A percentile compares a stretch with the other conserved stretches of the same genome.
phyloP scores from a whole-genome alignment of 1,140 invertebrate species.

The Ceratina japonica region DNA sequence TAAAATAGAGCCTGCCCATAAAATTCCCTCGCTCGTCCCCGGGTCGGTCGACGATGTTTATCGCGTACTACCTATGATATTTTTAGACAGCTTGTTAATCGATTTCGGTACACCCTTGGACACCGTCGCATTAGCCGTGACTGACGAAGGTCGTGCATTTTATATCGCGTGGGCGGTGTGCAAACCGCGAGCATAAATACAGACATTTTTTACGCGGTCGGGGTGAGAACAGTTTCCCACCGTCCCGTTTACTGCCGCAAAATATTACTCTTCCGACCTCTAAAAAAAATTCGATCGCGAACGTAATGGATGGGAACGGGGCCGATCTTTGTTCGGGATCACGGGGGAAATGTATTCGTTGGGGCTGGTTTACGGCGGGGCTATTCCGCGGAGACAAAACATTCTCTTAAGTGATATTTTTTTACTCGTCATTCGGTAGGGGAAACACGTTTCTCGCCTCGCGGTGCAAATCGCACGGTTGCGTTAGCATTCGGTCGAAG shows the following conservation, averaged over 20 bases:
- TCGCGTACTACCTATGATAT: neutral
- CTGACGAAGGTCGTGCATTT: neutral
- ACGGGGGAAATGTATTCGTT: too few relatives aligned
- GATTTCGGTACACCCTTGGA: constrained; percentile 2
- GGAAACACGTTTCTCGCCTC: neutral
- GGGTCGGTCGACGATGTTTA: constrained; percentile 5
- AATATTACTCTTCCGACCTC: neutral
- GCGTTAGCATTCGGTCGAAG: too few relatives aligned
- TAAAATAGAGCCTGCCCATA: constrained; percentile 24
- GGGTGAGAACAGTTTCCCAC: neutral
- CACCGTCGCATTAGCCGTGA: neutral
- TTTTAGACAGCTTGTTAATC: constrained; percentile 27
- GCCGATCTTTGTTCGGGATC: neutral
- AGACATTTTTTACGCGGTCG: neutral
- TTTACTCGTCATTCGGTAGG: too few relatives aligned
- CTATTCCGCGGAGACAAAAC: too few relatives aligned
- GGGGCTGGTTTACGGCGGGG: too few relatives aligned
- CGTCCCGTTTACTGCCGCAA: neutral
- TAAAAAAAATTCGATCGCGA: too few relatives aligned
- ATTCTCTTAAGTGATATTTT: too few relatives aligned
- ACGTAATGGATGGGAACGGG: neutral
- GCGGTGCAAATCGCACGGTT: too few relatives aligned
- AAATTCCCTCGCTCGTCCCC: too few relatives aligned
- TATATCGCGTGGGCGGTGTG: neutral
- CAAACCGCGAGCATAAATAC: neutral